Percentiles rank a stretch among this genome's conserved stretches.
phyloP scores from a whole-genome alignment of 53 echinoderm and acorn worm species.

The Luidia sarsii region DNA sequence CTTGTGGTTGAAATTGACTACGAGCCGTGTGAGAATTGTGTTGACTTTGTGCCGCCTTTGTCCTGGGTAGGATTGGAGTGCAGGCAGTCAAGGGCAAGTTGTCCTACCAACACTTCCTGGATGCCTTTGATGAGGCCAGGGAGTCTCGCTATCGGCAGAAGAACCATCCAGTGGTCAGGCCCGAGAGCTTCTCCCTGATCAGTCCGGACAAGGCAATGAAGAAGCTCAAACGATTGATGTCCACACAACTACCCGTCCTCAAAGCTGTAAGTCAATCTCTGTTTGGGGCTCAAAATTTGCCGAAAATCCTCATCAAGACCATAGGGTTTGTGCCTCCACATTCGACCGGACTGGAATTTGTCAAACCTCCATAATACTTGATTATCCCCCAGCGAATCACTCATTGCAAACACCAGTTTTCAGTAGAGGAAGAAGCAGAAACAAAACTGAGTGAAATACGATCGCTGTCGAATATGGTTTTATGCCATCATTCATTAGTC shows the following conservation, averaged over 20 bases:
- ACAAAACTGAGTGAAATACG: too few relatives aligned
- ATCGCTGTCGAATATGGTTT: too few relatives aligned
- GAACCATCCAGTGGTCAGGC: slow-evolving; percentile 78
- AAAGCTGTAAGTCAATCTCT: slow-evolving; percentile 72
- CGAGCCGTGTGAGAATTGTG: too few relatives aligned
- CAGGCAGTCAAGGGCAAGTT: slow-evolving; percentile 65
- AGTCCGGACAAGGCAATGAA: slow-evolving; percentile 80
- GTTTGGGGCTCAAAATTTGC: not conserved
- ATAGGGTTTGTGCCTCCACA: not conserved
- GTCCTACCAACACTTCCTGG: slow-evolving; percentile 77
- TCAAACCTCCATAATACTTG: too few relatives aligned
- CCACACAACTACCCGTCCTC: slow-evolving; percentile 65
- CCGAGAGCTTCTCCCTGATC: slow-evolving; percentile 77
- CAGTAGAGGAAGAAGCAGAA: too few relatives aligned
- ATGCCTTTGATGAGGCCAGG: slow-evolving; percentile 88
- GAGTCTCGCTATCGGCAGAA: slow-evolving; percentile 82
- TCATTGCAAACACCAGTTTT: too few relatives aligned
- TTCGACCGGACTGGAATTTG: too few relatives aligned
- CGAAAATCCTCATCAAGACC: not conserved
- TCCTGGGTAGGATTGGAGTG: slow-evolving; percentile 70
- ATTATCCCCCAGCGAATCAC: too few relatives aligned
- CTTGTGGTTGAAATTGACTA: too few relatives aligned
- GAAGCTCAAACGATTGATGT: slow-evolving; percentile 79
- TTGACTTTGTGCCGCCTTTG: too few relatives aligned
- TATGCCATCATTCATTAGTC: too few relatives aligned